Evolutionary conservation across 64 coral and sea anemone species (phyloP), one percentile per base, ranked within the genome.

Genomic region (Actinia equina): DNA sequence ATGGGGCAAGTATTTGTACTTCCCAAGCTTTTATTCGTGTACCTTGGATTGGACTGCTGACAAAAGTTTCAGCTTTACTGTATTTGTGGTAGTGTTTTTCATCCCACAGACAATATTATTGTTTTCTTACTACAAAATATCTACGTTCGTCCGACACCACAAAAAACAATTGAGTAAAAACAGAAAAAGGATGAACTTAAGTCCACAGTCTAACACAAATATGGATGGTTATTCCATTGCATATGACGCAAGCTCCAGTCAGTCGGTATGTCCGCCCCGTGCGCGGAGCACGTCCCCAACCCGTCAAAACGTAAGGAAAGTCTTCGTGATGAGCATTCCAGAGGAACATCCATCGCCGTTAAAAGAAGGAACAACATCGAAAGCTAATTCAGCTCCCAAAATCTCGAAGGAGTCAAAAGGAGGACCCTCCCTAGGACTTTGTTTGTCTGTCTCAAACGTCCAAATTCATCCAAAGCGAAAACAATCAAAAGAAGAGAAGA

Each of bases 31-130:
- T 41, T 87, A 76, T 45, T 87, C 88, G 63, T 96, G 94, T 78
- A 89, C 88, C 1, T 44, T 93, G 2, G 91, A 96, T 59, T 96
- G 91, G 87, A 43, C 70, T 42, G 69, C 77, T 65, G 70, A 89
- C 42, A 87, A 17, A 45, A 87, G 71, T 19, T 96, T 90, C 71
- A 86, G 86, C 9, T 51, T 84, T 0, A 83, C 79, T 37, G 56
- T 96, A 16, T 77, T 96, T 62, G 64, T 90, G 2, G 59, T 64
- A 4, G 78, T 93, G 37, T 96, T 93, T 63, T 70, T 83, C 15
- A 87, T 93, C 19, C 94, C 94, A 7, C 91, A 89, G 43, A 71
- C 60, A 6, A 64, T 93, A 14, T 93, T 96, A 88, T n/a, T 87
- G 5, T 26, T 90, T 46, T 92, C 88, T 16, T 96, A 96, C 46